Conservation (phyloP, 2,113 vertebrate species). For the Coptodon rendalli region DNA sequence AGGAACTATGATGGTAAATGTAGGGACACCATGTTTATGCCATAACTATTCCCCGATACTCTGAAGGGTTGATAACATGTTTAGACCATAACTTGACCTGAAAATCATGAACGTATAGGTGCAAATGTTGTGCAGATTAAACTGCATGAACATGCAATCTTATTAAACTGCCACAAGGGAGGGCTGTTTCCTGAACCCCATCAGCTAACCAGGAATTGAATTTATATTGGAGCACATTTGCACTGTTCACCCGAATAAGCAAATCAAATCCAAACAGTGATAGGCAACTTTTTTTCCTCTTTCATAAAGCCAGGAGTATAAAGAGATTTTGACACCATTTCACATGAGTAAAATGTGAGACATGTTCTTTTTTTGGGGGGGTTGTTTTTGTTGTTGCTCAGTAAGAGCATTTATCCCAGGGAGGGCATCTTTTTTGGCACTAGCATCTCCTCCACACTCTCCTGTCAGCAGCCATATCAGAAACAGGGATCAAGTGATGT, state of each 20-base stretch:
- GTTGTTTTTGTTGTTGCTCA: slow-evolving; percentile 9
- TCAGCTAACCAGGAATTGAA: background rate
- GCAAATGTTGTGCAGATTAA: background rate
- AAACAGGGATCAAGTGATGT: slow-evolving; percentile 59
- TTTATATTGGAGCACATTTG: background rate
- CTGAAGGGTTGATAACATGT: background rate
- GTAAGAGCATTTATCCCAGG: slow-evolving; percentile 20
- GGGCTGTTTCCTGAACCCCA: background rate
- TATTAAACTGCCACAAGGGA: background rate
- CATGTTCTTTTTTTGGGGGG: background rate
- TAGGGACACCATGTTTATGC: background rate
- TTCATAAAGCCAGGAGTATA: background rate
- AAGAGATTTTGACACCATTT: slow-evolving; percentile 19
- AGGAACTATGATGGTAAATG: background rate
- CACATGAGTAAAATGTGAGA: slow-evolving; percentile 4
- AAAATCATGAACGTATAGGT: background rate
- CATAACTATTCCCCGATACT: background rate
- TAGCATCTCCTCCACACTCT: slow-evolving; percentile 32
- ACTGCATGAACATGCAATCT: background rate
- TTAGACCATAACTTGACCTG: background rate
- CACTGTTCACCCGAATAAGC: background rate
- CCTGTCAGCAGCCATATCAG: slow-evolving; percentile 58
- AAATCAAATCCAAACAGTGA: background rate
- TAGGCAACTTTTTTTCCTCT: background rate
- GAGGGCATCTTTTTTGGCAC: slow-evolving; percentile 24